These are phyloP conservation scores for Tenthredo amoena DNA, from an alignment of 2,888 invertebrate genomes.

Conservation along the genomic window DNA sequence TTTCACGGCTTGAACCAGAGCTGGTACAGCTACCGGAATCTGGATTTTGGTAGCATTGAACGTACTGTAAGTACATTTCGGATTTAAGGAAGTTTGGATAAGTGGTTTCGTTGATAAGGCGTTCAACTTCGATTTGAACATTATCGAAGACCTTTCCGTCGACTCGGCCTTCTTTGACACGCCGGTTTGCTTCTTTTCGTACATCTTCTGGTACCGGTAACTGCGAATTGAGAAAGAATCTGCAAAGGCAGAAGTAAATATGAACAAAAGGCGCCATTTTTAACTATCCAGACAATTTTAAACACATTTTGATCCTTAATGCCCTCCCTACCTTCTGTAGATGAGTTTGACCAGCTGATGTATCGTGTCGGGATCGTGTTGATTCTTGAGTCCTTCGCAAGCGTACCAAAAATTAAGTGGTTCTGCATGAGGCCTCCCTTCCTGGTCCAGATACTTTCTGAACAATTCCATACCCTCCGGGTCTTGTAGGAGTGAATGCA, in stretches of 20 bases:
- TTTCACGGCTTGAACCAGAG: conserved; percentile 74
- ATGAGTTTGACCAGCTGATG: conserved; percentile 90
- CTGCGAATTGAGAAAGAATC: conserved; percentile 90
- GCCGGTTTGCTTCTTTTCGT: conserved; percentile 87
- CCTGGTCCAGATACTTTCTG: conserved; percentile 89
- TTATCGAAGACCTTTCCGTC: conserved; percentile 92
- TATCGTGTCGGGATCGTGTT: conserved; percentile 86
- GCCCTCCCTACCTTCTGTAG: conserved; percentile 80
- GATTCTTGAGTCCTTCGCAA: conserved; percentile 91
- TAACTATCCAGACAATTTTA: not conserved
- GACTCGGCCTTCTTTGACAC: conserved; percentile 85
- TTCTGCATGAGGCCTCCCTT: conserved; percentile 89
- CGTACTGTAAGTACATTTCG: conserved; percentile 93
- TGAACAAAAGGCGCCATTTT: not conserved
- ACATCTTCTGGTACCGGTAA: conserved; percentile 91
- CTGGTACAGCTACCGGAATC: conserved; percentile 73
- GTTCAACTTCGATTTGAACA: conserved; percentile 91
- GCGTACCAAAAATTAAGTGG: conserved; percentile 96
- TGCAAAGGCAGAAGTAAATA: conserved; percentile 68
- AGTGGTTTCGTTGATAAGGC: conserved; percentile 91
- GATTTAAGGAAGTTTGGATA: conserved; percentile 96
- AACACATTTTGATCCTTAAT: not conserved
- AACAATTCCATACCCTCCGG: conserved; percentile 94
- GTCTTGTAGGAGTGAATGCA: conserved; percentile 91
- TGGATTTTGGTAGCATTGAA: conserved; percentile 84